Conservation (phyloP, 1,140 invertebrate genomes). For the Drosophila repletoides region DNA sequence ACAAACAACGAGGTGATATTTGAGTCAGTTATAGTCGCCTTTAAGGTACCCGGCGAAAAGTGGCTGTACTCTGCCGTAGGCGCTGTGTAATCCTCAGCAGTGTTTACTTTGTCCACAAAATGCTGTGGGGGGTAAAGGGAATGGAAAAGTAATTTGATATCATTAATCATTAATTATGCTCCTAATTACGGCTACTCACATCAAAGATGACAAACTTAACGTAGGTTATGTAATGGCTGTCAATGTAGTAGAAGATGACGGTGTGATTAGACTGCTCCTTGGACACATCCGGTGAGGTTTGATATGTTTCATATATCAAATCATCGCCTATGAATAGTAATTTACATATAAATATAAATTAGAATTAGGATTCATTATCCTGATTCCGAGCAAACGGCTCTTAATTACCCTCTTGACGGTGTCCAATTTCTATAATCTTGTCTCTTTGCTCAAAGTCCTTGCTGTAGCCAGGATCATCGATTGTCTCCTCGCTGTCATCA, state of each 20-base stretch:
- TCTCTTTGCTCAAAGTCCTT: constrained; percentile 35
- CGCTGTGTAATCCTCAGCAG: constrained; percentile 17
- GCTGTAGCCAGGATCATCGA: neutral
- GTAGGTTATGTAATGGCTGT: constrained; percentile 67
- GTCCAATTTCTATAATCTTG: constrained; percentile 62
- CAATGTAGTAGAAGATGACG: constrained; percentile 66
- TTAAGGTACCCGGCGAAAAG: constrained; percentile 50
- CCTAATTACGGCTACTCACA: no score
- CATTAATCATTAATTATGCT: no score
- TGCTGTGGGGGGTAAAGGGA: constrained; percentile 19
- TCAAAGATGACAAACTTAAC: constrained; percentile 66
- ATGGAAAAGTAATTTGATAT: neutral
- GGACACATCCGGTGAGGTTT: constrained; percentile 30
- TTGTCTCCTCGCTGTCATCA: neutral
- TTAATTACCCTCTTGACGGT: constrained; percentile 58
- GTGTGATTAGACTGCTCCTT: constrained; percentile 31
- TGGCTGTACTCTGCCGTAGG: constrained; percentile 66
- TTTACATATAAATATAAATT: neutral
- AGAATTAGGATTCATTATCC: neutral
- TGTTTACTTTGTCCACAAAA: constrained; percentile 9
- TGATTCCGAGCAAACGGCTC: no score
- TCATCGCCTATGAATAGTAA: constrained; percentile 42
- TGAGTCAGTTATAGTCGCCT: constrained; percentile 60
- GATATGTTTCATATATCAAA: constrained; percentile 57
- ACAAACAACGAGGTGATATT: constrained; percentile 53